Base-by-base conservation (phyloP, 2,888 invertebrate species). In the Stomorhina lunata region DNA sequence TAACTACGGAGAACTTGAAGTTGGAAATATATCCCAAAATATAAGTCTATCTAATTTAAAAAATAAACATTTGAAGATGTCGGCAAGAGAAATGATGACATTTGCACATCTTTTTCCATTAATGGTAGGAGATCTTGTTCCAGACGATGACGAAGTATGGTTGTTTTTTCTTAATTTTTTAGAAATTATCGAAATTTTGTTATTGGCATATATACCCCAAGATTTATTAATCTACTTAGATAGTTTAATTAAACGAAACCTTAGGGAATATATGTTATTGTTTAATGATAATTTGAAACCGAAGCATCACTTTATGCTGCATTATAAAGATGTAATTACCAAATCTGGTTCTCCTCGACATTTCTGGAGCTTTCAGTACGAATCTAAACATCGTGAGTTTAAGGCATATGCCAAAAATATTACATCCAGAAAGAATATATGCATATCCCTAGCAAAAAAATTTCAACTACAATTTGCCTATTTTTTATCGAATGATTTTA, bases 31-130 rank as follows among this genome's bases (percentile, higher is more conserved):
- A 7, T 83, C 81, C 3, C 59, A 80, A 12, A 40, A 71, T 65
- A 85, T 86, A 53, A 73, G 82, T 45, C 2, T 12, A 7, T 15
- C 34, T 15, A 81, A 83, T 53, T 4, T 84, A 12, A 6, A 45
- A 34, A 79, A 75, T 4, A 80, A 55, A 20, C 76, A 77, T 68
- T 69, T 86, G 4, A 9, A 81, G 69, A 80, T 80, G 72, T 84
- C 87, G 22, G 87, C 85, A 0, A 73, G 84, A n/a, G 84, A 87
- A 82, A 86, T 86, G 85, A 84, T 85, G 72, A 84, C 85, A 9
- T 86, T 87, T 81, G 40, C 79, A 20, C n/a, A 40, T 17, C 85
- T 82, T 81, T 84, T 87, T 76, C 78, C 85, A 7, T 20, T 87
- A 15, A 84, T 87, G 78, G 59, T 87, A 32, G 86, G 86, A 1